phyloP scores from a whole-genome alignment of 2,113 vertebrate species.

The Dolichotis patagonum region DNA sequence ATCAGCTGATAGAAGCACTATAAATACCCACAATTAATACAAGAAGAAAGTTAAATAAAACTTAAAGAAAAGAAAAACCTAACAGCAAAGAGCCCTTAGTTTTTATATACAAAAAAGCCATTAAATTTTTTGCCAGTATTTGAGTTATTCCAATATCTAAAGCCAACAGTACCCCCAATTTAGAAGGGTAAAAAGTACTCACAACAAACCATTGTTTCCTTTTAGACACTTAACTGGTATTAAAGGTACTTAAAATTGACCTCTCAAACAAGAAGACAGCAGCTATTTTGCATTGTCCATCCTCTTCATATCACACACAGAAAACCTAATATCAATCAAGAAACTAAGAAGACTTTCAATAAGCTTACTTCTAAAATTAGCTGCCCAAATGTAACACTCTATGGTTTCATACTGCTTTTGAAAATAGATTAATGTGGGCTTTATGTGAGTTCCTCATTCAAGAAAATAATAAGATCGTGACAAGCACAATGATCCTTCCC shows the following conservation, averaged over 20 bases:
- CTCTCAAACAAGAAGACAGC: constrained; percentile 30
- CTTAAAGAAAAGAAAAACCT: background rate
- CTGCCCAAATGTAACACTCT: background rate
- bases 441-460: background rate
- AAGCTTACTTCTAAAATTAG: constrained; percentile 44
- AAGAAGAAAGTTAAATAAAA: background rate
- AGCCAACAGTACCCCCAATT: background rate
- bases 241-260: constrained; percentile 52
- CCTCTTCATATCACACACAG: background rate
- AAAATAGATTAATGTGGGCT: background rate
- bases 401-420: background rate
- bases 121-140: background rate
- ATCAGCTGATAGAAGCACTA: constrained; percentile 41
- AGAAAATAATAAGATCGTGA: background rate
- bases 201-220: constrained; percentile 43
- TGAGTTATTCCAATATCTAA: constrained; percentile 11
- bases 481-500: background rate
- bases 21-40: constrained; percentile 38
- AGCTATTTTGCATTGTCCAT: background rate
- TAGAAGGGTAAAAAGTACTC: background rate
- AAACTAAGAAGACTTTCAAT: constrained; percentile 18
- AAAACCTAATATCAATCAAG: background rate
- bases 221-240: constrained; percentile 59
- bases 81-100: constrained; percentile 45
- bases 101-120: constrained; percentile 42